These are phyloP conservation scores for Gibbula magus DNA, from an alignment of 2,888 invertebrate genomes.

Conservation along the genomic window DNA sequence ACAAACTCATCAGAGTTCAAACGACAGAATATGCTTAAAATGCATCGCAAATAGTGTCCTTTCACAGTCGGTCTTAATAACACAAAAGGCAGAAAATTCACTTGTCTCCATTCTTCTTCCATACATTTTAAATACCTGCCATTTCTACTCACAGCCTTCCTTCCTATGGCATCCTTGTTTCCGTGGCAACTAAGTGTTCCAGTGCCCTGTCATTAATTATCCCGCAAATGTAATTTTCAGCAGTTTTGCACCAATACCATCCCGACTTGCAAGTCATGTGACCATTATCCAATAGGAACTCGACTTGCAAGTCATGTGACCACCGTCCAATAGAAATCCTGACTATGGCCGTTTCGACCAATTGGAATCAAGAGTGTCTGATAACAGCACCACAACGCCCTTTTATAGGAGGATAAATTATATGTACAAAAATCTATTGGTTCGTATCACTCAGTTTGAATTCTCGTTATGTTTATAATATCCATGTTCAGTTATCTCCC, in stretches of 20 bases:
- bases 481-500: not conserved
- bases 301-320: not conserved
- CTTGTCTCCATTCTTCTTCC: too few relatives aligned
- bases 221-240: not conserved
- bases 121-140: not conserved
- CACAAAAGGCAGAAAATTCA: too few relatives aligned
- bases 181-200: too few relatives aligned
- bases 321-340: not conserved
- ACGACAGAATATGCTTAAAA: too few relatives aligned
- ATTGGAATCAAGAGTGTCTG: not conserved
- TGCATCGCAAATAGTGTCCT: too few relatives aligned
- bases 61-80: too few relatives aligned
- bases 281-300: not conserved
- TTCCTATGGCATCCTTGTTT: not conserved
- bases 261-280: not conserved
- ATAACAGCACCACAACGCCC: not conserved
- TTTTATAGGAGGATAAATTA: not conserved
- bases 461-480: slow-evolving; percentile 18
- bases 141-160: not conserved
- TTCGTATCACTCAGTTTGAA: slow-evolving; percentile 13
- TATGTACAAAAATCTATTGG: slow-evolving; percentile 4
- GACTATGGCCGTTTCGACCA: not conserved
- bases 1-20: too few relatives aligned
- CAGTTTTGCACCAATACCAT: slow-evolving; percentile 1
- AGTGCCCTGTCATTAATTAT: not conserved